These are phyloP conservation scores for Ophiothrix spiculata DNA, from an alignment of 35 echinoderm and acorn worm genomes.

Conservation along the genomic window DNA sequence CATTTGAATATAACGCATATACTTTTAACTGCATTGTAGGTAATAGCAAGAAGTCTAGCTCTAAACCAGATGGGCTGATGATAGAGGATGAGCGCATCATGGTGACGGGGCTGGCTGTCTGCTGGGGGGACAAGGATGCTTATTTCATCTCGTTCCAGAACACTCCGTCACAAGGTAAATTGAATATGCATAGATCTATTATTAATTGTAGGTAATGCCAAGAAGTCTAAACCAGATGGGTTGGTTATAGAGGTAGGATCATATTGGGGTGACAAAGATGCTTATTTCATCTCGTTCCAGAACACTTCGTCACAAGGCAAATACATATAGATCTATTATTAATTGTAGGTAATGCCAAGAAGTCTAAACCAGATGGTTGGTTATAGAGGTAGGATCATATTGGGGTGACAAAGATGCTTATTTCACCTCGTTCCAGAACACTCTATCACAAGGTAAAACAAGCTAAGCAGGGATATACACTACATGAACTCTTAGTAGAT, in stretches of 20 bases:
- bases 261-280: constrained; percentile 91
- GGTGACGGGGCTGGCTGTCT: constrained; percentile 85
- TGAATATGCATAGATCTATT: no score
- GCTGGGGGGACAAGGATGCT: constrained; percentile 88
- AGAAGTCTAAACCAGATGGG: constrained; percentile 57
- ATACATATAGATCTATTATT: no score
- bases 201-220: constrained; percentile 11
- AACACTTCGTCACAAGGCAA: constrained; percentile 23
- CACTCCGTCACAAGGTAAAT: constrained; percentile 32
- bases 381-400: constrained; percentile 73
- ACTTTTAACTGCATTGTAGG: no score
- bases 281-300: constrained; percentile 91
- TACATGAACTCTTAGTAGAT: no score
- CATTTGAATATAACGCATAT: no score
- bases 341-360: constrained; percentile 23
- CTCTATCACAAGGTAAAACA: constrained; percentile 33
- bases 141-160: constrained; percentile 90
- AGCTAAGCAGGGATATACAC: no score
- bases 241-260: constrained; percentile 66
- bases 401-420: constrained; percentile 94
- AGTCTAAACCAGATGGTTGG: constrained; percentile 46
- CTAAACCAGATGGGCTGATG: constrained; percentile 61
- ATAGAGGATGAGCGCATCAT: constrained; percentile 57
- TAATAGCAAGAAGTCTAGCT: constrained; percentile 8
- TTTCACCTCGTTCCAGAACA: constrained; percentile 71